Evolutionary conservation across 2,888 invertebrate genomes (phyloP), one percentile per base, ranked within the genome.

Genomic region (Machimus rusticus): DNA sequence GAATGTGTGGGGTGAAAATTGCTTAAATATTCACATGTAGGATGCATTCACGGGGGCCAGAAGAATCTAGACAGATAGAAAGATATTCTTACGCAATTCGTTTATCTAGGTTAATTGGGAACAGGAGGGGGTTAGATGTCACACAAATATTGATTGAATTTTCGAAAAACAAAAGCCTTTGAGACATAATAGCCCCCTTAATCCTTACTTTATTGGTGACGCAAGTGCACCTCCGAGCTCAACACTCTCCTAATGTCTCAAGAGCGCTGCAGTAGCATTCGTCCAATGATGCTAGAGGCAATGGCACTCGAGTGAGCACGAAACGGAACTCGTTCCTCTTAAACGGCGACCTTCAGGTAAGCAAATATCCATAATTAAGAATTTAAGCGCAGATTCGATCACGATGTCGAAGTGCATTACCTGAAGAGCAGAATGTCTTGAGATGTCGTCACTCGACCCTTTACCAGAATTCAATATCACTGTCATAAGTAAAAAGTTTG

Each of bases 221-320:
- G 79, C 23, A 51, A 79, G 79, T 31, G 5, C 46, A 79, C 23
- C 51, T 79, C 55, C 28, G 51, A 79, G 51, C 23, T 55, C 79
- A 79, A 46, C 46, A 79, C 12, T 82, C 82, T 57, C 16, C 31
- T 57, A 37, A 9, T 12, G 82, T 82, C 82, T 82, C 57, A 66
- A 82, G 82, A 55, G n/a, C 31, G 19, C 31, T 81, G 81, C 81
- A 55, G 51, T 82, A 66, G 66, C 57, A 6, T 57, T 34, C 82
- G 57, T 66, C 82, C n/a, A n/a, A 82, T 82, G 57, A 82, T 66
- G 28, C 82, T 81, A 81, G 51, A 81, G 78, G 37, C 39, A 43
- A 78, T 23, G 39, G 43, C 55, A 81, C 81, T 82, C n/a, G 51
- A 82, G 79, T 55, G 12, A 79, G 51, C 51, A 28, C 19, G 28